Evolutionary conservation across 2,113 vertebrate species (phyloP).

Genomic region (Tor tambroides): DNA sequence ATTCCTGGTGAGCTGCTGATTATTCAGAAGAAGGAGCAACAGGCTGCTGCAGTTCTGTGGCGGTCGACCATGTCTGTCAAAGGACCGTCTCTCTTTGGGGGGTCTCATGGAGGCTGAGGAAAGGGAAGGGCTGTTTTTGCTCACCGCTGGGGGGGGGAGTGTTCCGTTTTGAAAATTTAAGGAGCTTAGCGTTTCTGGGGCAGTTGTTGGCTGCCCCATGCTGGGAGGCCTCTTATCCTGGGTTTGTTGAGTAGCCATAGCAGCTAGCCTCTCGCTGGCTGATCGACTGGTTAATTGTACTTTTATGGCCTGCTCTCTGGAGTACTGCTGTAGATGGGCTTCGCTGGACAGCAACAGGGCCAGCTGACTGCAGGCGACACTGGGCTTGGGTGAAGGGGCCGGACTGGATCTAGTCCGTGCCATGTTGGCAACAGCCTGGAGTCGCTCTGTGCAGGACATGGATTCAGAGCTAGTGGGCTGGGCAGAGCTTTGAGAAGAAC

Average conservation of each 20-base stretch:
- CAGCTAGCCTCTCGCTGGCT: conserved; percentile 93
- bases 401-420: conserved; percentile 93
- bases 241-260: conserved; percentile 87
- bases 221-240: conserved; percentile 86
- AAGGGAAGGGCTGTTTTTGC: conserved; percentile 78
- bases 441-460: conserved; percentile 88
- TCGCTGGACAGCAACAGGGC: conserved; percentile 96
- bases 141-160: conserved; percentile 74
- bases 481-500: conserved; percentile 76
- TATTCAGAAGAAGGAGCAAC: conserved; percentile 93
- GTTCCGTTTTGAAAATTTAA: conserved; percentile 83
- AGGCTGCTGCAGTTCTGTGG: conserved; percentile 91
- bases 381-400: conserved; percentile 92
- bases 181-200: conserved; percentile 81
- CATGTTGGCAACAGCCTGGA: conserved; percentile 95
- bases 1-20: conserved; percentile 83
- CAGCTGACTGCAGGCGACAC: conserved; percentile 94
- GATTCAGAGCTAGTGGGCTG: conserved; percentile 79
- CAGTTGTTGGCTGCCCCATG: conserved; percentile 72
- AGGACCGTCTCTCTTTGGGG: conserved; percentile 81
- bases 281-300: conserved; percentile 89
- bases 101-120: conserved; percentile 67
- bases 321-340: conserved; percentile 97
- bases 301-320: conserved; percentile 94
- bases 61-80: conserved; percentile 84